A percentile compares a stretch with the other conserved stretches of the same genome.
These are phyloP conservation scores for Macropis europaea DNA, from an alignment of 2,888 invertebrate species.

Conservation along the genomic window DNA sequence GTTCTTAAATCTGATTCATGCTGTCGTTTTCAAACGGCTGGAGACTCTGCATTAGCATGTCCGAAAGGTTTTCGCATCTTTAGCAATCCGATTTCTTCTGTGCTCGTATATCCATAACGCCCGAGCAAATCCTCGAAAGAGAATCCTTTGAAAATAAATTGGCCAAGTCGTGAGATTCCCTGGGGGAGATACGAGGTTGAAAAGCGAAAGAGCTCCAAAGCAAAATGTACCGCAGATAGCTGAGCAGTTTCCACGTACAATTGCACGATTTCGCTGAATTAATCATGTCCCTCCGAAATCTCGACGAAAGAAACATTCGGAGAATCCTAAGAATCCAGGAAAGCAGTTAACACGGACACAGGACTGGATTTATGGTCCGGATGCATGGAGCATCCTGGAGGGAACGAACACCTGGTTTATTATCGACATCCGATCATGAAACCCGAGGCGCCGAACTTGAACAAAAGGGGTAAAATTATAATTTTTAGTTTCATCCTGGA, in stretches of 20 bases:
- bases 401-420: too few relatives aligned
- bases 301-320: too few relatives aligned
- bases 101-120: constrained; percentile 1
- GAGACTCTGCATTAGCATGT: background rate
- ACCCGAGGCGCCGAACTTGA: too few relatives aligned
- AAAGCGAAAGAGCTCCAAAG: background rate
- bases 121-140: background rate
- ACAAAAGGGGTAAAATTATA: too few relatives aligned
- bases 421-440: too few relatives aligned
- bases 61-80: background rate
- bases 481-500: too few relatives aligned
- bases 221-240: background rate
- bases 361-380: too few relatives aligned
- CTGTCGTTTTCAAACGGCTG: too few relatives aligned
- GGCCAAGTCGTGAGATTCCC: background rate
- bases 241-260: background rate
- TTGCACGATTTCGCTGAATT: background rate
- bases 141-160: constrained; percentile 11
- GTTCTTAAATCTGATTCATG: too few relatives aligned
- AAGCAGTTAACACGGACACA: too few relatives aligned
- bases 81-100: background rate
- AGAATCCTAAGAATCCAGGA: too few relatives aligned
- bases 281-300: background rate
- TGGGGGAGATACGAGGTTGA: background rate
- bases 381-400: too few relatives aligned